Evolutionary conservation across 2,888 invertebrate genomes (phyloP).

Genomic region (Volucella bombylans): DNA sequence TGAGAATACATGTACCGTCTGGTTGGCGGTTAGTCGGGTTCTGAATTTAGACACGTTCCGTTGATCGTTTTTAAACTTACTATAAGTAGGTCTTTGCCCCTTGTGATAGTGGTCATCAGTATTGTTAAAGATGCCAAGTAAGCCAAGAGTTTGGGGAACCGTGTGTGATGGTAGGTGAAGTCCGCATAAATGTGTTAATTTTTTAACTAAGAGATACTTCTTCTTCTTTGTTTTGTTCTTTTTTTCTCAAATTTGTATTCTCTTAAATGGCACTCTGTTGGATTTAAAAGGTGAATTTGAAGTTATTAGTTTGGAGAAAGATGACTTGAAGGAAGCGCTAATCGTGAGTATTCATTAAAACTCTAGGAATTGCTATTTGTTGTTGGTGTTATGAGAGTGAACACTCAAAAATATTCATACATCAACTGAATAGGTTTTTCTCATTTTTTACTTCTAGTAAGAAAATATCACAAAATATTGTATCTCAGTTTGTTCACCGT

Average conservation of each 20-base stretch:
- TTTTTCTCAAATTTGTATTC: slow-evolving; percentile 1
- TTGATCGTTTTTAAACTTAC: neutral
- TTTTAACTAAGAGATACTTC: neutral
- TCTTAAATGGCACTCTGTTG: neutral
- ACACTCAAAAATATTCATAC: neutral
- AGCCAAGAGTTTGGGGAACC: slow-evolving; percentile 77
- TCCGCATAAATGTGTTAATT: neutral
- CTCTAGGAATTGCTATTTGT: too few relatives aligned
- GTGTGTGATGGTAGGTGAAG: slow-evolving; percentile 72
- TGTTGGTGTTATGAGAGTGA: neutral
- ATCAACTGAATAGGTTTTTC: too few relatives aligned
- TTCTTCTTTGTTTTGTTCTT: slow-evolving; percentile 2
- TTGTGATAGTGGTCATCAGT: neutral
- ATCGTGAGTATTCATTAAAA: slow-evolving; percentile 82
- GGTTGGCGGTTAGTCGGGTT: too few relatives aligned
- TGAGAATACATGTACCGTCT: too few relatives aligned
- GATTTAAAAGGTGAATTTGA: slow-evolving; percentile 83
- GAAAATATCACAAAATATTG: too few relatives aligned
- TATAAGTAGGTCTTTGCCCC: neutral
- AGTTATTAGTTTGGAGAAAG: slow-evolving; percentile 84
- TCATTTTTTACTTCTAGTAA: too few relatives aligned
- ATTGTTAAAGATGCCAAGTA: slow-evolving; percentile 67
- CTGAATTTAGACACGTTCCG: neutral
- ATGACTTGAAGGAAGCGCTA: slow-evolving; percentile 85
- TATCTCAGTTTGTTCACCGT: too few relatives aligned